Evolutionary conservation across 2,888 invertebrate species (phyloP).

Genomic region (Pharmacophagus antenor): DNA sequence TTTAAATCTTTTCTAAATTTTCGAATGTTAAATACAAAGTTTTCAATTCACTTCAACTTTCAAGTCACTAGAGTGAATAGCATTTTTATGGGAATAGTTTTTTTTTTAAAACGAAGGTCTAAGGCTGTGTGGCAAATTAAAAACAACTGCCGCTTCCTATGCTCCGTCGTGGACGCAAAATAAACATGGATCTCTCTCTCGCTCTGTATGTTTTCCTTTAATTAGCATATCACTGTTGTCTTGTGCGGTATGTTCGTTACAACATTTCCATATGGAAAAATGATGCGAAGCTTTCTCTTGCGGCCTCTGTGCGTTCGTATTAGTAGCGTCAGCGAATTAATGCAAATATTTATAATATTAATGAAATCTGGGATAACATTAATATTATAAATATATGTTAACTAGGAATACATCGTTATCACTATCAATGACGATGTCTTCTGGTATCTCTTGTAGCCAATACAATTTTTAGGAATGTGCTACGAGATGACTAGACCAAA

Average conservation of each 20-base stretch:
- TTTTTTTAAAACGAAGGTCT: slow-evolving; percentile 14
- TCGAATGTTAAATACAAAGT: too few species aligned
- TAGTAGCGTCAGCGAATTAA: slow-evolving; percentile 7
- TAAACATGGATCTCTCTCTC: slow-evolving; percentile 65
- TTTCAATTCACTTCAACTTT: too few species aligned
- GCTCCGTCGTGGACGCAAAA: slow-evolving; percentile 63
- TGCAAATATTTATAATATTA: slow-evolving; percentile 1
- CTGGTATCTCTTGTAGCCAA: too few species aligned
- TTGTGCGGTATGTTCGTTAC: slow-evolving; percentile 68
- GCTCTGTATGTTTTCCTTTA: slow-evolving; percentile 75
- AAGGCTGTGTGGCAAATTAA: slow-evolving; percentile 39
- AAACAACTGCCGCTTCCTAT: slow-evolving; percentile 48
- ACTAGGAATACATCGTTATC: too few species aligned
- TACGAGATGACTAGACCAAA: too few species aligned
- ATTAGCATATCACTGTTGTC: slow-evolving; percentile 80
- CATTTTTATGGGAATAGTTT: neutral
- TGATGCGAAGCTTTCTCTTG: slow-evolving; percentile 65
- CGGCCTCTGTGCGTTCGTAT: slow-evolving; percentile 37
- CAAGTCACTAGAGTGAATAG: neutral
- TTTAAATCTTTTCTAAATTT: too few species aligned
- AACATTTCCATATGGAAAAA: slow-evolving; percentile 81
- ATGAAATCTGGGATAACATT: too few species aligned
- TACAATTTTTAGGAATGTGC: too few species aligned
- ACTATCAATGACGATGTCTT: too few species aligned
- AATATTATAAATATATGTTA: too few species aligned